A percentile compares a stretch with the other conserved stretches of the same genome.
Conservation (phyloP, 2,888 invertebrate genomes). For the Diachrysia chrysitis region DNA sequence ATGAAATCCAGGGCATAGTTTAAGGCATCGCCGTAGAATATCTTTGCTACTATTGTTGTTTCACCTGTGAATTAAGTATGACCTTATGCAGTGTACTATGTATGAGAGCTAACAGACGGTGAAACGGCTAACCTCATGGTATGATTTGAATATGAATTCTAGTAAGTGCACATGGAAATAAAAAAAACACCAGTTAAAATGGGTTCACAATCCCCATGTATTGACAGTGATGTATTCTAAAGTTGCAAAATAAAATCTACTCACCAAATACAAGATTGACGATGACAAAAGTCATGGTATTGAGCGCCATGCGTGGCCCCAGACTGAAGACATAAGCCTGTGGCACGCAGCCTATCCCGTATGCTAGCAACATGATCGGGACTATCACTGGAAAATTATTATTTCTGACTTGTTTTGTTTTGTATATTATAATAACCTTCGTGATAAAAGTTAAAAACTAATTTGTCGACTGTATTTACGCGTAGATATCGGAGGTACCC, state of each 20-base stretch:
- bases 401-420: neutral
- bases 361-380: slow-evolving; percentile 72
- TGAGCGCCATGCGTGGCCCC: slow-evolving; percentile 74
- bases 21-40: slow-evolving; percentile 74
- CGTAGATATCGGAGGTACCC: no score
- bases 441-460: no score
- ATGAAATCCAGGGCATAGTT: slow-evolving; percentile 69
- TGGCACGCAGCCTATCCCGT: slow-evolving; percentile 79
- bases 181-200: no score
- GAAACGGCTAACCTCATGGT: no score
- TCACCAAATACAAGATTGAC: slow-evolving; percentile 79
- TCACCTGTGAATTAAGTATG: slow-evolving; percentile 68
- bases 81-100: neutral
- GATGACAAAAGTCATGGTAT: slow-evolving; percentile 77
- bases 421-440: no score
- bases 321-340: slow-evolving; percentile 83
- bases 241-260: slow-evolving; percentile 2
- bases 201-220: no score
- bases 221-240: no score
- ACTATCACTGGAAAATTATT: slow-evolving; percentile 69
- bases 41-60: slow-evolving; percentile 76
- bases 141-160: no score
- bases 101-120: no score
- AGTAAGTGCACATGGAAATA: no score
- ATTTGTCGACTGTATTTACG: no score